phyloP scores from a whole-genome alignment of 2,797 vertebrate genomes.

The Myotis daubentonii region DNA sequence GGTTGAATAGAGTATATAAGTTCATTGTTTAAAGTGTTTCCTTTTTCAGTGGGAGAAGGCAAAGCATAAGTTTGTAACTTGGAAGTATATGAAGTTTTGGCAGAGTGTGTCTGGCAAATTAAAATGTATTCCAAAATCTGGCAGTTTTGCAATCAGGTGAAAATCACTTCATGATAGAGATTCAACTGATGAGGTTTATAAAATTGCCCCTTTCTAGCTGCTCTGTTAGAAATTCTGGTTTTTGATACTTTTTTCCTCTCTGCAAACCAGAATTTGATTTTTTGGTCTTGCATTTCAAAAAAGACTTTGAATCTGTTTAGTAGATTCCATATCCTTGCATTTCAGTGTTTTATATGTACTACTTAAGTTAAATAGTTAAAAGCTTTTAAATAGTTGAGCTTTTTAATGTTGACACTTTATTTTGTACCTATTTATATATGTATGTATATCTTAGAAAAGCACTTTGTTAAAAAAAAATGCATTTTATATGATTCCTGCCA shows the following conservation, averaged over 20 bases:
- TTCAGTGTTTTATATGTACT: conserved; percentile 92
- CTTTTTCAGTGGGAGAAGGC: conserved; percentile 46
- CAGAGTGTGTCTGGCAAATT: conserved; percentile 59
- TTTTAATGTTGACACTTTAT: conserved; percentile 95
- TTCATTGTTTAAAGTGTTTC: conserved; percentile 60
- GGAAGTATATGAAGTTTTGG: conserved; percentile 65
- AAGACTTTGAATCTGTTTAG: conserved; percentile 86
- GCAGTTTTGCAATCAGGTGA: conserved; percentile 81
- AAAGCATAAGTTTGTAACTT: conserved; percentile 78
- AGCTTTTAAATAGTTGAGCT: conserved; percentile 91
- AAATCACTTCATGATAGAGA: conserved; percentile 76
- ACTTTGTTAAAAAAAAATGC: conserved; percentile 97
- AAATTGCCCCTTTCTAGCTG: conserved; percentile 80
- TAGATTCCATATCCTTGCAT: conserved; percentile 87
- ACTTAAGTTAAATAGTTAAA: conserved; percentile 87
- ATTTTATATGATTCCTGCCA: conserved; percentile 96
- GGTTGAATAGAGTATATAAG: conserved; percentile 72
- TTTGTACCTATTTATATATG: conserved; percentile 94
- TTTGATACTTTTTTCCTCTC: conserved; percentile 85
- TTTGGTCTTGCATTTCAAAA: conserved; percentile 89
- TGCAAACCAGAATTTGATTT: conserved; percentile 89
- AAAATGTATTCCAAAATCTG: conserved; percentile 55
- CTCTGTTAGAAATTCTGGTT: conserved; percentile 80
- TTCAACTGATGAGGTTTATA: conserved; percentile 84
- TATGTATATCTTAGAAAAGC: conserved; percentile 96